phyloP scores from a whole-genome alignment of 2,888 invertebrate species.

The Gortyna flavago region DNA sequence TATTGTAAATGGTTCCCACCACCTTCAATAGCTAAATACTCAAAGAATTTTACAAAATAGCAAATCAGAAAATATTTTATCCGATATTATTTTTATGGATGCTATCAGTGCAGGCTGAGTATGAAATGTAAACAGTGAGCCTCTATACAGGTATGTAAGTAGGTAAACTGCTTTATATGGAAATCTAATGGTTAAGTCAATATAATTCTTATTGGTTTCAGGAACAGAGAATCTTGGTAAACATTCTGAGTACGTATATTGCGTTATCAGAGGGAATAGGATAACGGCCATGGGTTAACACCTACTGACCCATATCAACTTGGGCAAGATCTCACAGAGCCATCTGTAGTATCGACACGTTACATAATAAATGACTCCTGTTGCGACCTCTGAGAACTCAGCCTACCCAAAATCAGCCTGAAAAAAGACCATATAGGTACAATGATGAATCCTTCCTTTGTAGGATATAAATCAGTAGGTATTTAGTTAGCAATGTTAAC shows the following conservation, averaged over 20 bases:
- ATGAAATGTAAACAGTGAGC: not conserved
- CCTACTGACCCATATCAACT: constrained; percentile 41
- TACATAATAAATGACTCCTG: constrained; percentile 46
- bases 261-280: constrained; percentile 31
- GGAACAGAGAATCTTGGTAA: constrained; percentile 25
- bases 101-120: not conserved
- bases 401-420: not conserved
- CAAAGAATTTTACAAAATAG: not conserved
- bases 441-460: not conserved
- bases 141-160: not conserved
- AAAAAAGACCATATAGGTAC: not conserved
- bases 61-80: not conserved
- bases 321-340: constrained; percentile 32
- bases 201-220: constrained; percentile 19
- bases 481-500: not conserved
- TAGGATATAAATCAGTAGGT: not conserved
- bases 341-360: constrained; percentile 46
- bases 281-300: constrained; percentile 38
- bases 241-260: constrained; percentile 24
- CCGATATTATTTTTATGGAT: not conserved
- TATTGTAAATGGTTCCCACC: not conserved
- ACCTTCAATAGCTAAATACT: not conserved
- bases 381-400: constrained; percentile 9
- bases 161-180: not conserved
- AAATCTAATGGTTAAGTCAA: constrained; percentile 1